Percentiles rank a stretch among this genome's conserved stretches.
Conservation (phyloP, 2,797 vertebrate genomes). For the Calcarius lapponicus region DNA sequence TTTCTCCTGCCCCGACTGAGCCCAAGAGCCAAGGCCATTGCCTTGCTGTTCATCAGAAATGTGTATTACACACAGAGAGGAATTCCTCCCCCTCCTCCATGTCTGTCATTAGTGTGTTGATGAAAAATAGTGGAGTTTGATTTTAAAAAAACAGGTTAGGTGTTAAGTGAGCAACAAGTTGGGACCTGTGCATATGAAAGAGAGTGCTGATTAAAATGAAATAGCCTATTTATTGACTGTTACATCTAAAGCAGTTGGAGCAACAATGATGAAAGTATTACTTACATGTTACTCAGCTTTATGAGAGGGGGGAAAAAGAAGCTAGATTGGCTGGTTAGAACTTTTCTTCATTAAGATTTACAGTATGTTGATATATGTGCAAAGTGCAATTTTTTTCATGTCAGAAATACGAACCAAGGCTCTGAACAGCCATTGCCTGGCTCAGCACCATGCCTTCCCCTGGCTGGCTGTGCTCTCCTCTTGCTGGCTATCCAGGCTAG, state of each 20-base stretch:
- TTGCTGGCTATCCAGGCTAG: not conserved
- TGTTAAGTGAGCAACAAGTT: conserved; percentile 20
- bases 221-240: not conserved
- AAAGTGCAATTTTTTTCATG: not conserved
- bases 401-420: not conserved
- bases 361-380: not conserved
- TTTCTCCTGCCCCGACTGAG: not conserved
- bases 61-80: not conserved
- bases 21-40: fast-evolving
- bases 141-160: not conserved
- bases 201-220: not conserved
- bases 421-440: not conserved
- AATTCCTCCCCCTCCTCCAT: not conserved
- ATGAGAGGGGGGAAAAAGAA: not conserved
- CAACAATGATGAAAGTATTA: not conserved
- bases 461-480: not conserved
- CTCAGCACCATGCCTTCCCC: not conserved
- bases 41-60: not conserved
- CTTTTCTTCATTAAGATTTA: not conserved
- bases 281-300: not conserved
- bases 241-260: not conserved
- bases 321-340: not conserved
- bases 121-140: not conserved
- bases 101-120: not conserved
- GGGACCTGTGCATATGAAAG: not conserved